Conservation (phyloP, 1,140 invertebrate genomes). For the Aphelinus certus region DNA sequence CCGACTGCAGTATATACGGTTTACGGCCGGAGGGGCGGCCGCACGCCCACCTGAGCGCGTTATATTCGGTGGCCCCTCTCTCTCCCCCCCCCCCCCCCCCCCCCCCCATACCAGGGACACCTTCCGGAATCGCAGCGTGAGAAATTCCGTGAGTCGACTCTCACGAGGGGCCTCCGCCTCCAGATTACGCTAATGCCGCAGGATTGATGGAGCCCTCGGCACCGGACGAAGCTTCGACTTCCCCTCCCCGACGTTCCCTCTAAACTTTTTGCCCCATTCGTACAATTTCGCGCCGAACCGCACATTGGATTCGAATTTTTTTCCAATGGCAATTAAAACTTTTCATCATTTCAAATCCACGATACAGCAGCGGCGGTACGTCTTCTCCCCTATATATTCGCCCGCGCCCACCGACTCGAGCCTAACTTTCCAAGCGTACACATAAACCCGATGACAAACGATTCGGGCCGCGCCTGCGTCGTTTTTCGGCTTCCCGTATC, state of each 20-base stretch:
- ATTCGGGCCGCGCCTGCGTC: background rate
- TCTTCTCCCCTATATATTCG: too few species aligned
- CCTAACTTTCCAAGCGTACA: too few species aligned
- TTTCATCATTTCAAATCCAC: too few species aligned
- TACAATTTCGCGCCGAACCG: too few species aligned
- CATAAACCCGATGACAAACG: too few species aligned
- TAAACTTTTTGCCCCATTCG: too few species aligned
- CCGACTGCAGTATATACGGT: background rate
- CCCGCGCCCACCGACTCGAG: too few species aligned
- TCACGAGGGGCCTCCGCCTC: background rate
- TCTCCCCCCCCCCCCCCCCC: too few species aligned
- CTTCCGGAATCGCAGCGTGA: constrained; percentile 11
- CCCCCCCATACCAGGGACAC: background rate
- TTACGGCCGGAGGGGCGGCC: constrained; percentile 2
- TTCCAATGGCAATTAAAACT: too few species aligned
- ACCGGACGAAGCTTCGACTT: background rate
- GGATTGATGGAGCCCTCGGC: constrained; percentile 15
- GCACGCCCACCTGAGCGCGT: constrained; percentile 19
- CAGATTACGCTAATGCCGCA: constrained; percentile 20
- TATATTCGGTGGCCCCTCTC: background rate
- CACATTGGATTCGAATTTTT: too few species aligned
- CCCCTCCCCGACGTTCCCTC: too few species aligned
- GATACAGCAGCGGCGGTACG: too few species aligned
- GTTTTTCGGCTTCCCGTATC: background rate
- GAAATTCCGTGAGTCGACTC: constrained; percentile 22